Conservation (phyloP, 1,140 invertebrate species). For the Trachymyrmex septentrionalis region DNA sequence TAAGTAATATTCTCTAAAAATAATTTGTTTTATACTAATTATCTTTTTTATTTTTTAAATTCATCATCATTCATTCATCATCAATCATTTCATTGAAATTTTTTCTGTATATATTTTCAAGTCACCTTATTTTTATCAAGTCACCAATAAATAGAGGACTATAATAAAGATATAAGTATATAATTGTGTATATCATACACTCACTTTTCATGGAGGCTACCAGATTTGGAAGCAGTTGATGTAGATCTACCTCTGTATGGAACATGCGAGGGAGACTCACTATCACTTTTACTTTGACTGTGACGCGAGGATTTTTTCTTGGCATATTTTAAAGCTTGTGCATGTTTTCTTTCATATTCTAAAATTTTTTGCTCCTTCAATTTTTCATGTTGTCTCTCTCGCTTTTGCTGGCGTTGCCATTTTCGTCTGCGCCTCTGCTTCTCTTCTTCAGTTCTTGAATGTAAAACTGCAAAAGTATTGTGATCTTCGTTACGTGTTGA, state of each 20-base stretch:
- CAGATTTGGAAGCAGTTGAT: constrained; percentile 38
- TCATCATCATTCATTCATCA: too few relatives aligned
- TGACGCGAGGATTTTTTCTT: constrained; percentile 10
- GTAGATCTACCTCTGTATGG: constrained; percentile 31
- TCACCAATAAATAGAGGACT: neutral
- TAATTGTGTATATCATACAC: neutral
- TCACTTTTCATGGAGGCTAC: constrained; percentile 74
- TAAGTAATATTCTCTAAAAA: neutral
- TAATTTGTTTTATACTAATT: neutral
- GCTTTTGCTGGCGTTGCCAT: constrained; percentile 68
- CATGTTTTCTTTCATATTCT: constrained; percentile 65
- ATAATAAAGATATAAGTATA: neutral
- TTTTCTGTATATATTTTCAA: neutral
- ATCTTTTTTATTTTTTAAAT: neutral
- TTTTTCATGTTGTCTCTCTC: constrained; percentile 59
- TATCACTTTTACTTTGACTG: constrained; percentile 56
- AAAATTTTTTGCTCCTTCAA: constrained; percentile 68
- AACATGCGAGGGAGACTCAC: constrained; percentile 47
- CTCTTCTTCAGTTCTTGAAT: constrained; percentile 65
- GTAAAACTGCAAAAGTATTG: neutral
- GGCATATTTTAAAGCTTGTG: constrained; percentile 20
- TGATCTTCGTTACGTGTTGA: constrained; percentile 37
- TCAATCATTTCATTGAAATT: neutral
- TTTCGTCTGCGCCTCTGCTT: constrained; percentile 58
- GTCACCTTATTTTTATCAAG: neutral